phyloP scores from a whole-genome alignment of 2,797 vertebrate genomes.

The Amniataba percoides region DNA sequence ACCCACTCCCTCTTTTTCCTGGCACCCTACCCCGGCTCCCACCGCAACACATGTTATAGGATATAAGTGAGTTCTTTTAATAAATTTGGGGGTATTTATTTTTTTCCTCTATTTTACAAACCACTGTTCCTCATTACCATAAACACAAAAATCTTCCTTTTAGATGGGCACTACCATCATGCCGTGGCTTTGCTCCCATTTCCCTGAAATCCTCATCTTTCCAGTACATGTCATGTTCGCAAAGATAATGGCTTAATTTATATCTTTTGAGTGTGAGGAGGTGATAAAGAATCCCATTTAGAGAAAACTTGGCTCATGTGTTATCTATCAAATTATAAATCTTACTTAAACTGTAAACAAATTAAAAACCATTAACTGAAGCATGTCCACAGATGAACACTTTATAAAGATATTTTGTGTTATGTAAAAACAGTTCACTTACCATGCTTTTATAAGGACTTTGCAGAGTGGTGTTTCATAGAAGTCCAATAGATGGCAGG shows the following conservation, averaged over 20 bases:
- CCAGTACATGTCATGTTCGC: slow-evolving; percentile 22
- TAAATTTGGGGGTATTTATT: slow-evolving; percentile 83
- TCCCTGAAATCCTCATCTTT: slow-evolving; percentile 27
- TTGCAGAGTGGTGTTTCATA: slow-evolving; percentile 77
- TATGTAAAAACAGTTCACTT: slow-evolving; percentile 4
- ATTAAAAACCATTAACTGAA: neutral
- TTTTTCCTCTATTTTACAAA: slow-evolving; percentile 80
- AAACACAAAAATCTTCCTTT: slow-evolving; percentile 78
- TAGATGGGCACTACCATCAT: slow-evolving; percentile 64
- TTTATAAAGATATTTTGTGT: slow-evolving; percentile 27
- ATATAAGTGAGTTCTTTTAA: slow-evolving; percentile 88
- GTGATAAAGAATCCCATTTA: neutral
- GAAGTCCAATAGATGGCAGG: slow-evolving; percentile 89
- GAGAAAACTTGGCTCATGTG: neutral
- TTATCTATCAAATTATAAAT: slow-evolving; percentile 4
- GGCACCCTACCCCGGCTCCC: slow-evolving; percentile 72
- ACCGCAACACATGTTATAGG: slow-evolving; percentile 90
- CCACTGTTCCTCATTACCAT: slow-evolving; percentile 83
- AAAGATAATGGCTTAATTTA: slow-evolving; percentile 11
- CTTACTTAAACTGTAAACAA: slow-evolving; percentile 1
- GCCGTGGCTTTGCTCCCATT: slow-evolving; percentile 43
- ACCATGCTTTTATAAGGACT: slow-evolving; percentile 25
- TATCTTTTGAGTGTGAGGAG: neutral
- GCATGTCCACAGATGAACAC: slow-evolving; percentile 14
- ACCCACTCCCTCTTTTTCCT: slow-evolving; percentile 85